Percentiles rank a stretch among this genome's conserved stretches.
phyloP scores from a whole-genome alignment of 2,797 vertebrate species.

The Lepus oiostolus region DNA sequence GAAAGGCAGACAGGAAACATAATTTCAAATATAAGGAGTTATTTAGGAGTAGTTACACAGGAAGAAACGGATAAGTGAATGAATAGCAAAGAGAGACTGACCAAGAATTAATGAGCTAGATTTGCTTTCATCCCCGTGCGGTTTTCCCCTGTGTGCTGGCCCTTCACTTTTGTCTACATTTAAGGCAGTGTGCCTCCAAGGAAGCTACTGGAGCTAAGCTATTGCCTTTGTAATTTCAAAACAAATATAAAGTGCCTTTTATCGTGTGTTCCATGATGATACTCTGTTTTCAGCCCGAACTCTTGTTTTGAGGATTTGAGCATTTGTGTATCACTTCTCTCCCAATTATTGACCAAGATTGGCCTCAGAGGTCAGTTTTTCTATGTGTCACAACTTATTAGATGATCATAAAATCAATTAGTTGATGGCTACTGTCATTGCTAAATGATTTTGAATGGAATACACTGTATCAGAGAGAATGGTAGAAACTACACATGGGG shows the following conservation, averaged over 20 bases:
- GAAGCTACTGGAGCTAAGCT: constrained; percentile 21
- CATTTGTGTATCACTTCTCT: background rate
- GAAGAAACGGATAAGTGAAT: constrained; percentile 43
- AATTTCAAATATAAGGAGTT: constrained; percentile 70
- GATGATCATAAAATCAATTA: constrained; percentile 50
- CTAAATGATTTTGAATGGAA: constrained; percentile 30
- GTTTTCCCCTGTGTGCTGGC: constrained; percentile 23
- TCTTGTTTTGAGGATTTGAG: background rate
- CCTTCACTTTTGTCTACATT: constrained; percentile 37
- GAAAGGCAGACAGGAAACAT: constrained; percentile 74
- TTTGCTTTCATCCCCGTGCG: constrained; percentile 53
- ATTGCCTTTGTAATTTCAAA: constrained; percentile 59
- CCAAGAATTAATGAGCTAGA: constrained; percentile 60
- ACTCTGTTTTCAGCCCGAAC: background rate
- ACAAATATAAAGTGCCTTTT: constrained; percentile 55
- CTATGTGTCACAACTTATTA: constrained; percentile 48
- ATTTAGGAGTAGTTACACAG: constrained; percentile 62
- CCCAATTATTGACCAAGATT: constrained; percentile 13
- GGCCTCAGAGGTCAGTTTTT: constrained; percentile 31
- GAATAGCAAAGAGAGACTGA: constrained; percentile 35
- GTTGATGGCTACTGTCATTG: constrained; percentile 5
- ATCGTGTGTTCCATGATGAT: constrained; percentile 24
- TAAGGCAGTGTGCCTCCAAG: constrained; percentile 25
- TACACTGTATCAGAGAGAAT: background rate
- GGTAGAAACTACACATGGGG: background rate